These are phyloP conservation scores for Pithys albifrons DNA, from an alignment of 2,113 vertebrate species.

Conservation along the genomic window DNA sequence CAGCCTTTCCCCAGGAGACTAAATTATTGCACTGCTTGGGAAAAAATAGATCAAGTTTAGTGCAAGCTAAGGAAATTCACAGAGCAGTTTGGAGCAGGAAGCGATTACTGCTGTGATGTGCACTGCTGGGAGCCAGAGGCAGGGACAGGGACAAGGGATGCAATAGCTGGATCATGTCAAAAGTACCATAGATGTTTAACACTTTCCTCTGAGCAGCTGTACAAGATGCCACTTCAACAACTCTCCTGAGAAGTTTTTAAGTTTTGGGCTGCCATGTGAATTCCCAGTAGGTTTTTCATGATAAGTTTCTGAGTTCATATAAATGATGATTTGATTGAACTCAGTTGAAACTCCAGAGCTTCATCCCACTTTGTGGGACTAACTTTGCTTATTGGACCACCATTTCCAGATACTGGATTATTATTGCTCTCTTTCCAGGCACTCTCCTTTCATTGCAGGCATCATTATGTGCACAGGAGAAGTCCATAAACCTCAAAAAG, in stretches of 20 bases:
- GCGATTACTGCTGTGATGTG: neutral
- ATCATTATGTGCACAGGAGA: neutral
- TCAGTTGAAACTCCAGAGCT: conserved; percentile 5
- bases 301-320: neutral
- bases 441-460: neutral
- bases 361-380: neutral
- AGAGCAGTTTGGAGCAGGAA: neutral
- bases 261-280: neutral
- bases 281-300: neutral
- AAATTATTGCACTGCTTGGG: neutral
- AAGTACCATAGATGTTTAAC: neutral
- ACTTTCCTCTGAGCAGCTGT: neutral
- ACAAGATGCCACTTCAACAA: neutral
- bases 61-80: neutral
- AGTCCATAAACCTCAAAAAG: neutral
- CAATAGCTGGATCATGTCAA: neutral
- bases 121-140: neutral
- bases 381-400: neutral
- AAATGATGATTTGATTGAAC: conserved; percentile 12
- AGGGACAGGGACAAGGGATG: neutral
- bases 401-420: neutral
- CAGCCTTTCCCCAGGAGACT: neutral
- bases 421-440: neutral
- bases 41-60: neutral
- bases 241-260: neutral